A percentile compares a stretch with the other conserved stretches of the same genome.
phyloP scores from a whole-genome alignment of 1,140 invertebrate genomes.

The Zaprionus davidi region DNA sequence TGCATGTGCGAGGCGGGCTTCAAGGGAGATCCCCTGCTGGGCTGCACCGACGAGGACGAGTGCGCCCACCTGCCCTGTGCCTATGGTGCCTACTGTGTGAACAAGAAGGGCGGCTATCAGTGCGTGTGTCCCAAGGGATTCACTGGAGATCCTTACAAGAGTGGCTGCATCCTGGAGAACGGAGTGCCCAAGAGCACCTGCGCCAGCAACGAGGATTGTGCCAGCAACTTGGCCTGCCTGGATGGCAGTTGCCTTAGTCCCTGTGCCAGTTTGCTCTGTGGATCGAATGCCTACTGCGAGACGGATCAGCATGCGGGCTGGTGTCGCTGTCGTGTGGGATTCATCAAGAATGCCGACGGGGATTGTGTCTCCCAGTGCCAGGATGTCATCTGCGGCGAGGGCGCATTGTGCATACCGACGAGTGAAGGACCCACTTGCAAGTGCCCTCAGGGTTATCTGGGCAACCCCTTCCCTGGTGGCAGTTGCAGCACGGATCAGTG shows the following conservation, averaged over 20 bases:
- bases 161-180: conserved; percentile 88
- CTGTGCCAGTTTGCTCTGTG: conserved; percentile 91
- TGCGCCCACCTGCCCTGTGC: conserved; percentile 91
- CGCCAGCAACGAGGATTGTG: conserved; percentile 90
- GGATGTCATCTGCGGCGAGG: conserved; percentile 91
- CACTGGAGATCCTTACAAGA: conserved; percentile 92
- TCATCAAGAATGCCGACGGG: conserved; percentile 89
- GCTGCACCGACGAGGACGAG: conserved; percentile 94
- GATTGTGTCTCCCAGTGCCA: conserved; percentile 93
- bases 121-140: conserved; percentile 93
- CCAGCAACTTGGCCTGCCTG: conserved; percentile 90
- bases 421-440: conserved; percentile 93
- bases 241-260: conserved; percentile 92
- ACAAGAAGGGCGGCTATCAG: conserved; percentile 92
- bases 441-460: conserved; percentile 92
- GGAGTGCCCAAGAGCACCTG: conserved; percentile 87
- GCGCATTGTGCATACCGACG: conserved; percentile 94
- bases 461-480: conserved; percentile 96
- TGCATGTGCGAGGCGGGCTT: conserved; percentile 94
- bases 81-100: conserved; percentile 93
- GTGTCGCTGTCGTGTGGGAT: conserved; percentile 94
- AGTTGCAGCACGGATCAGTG: conserved; percentile 92
- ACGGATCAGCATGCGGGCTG: conserved; percentile 94
- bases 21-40: conserved; percentile 92
- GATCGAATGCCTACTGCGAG: conserved; percentile 93